Base-by-base conservation (phyloP, 2,888 invertebrate species). In the Clanis bilineata region DNA sequence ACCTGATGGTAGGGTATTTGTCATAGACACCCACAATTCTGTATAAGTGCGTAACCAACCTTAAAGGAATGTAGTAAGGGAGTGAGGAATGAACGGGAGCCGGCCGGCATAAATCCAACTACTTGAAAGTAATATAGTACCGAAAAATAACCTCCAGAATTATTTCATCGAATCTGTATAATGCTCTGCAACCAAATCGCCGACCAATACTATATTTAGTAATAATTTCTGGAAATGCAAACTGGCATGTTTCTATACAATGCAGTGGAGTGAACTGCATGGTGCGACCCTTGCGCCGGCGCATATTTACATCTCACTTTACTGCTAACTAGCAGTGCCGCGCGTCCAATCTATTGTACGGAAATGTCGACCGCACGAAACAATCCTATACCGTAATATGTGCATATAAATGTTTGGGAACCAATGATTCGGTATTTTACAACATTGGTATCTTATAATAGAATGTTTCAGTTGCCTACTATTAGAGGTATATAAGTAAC, bases 301-400 rank as follows among this genome's bases (percentile, higher is more conserved):
- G 75, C 78, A 80, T 80, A 82, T 76, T 84, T 80, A 81, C 83
- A 84, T 83, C 80, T 83, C 73, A 80, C 80, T 85, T 74, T 68
- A 69, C 73, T 73, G 76, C 77, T 81, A 84, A 86, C 86, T 85
- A 84, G 82, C 76, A 69, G 70, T 73, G 69, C 80, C 73, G 72
- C 78, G 74, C 79, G 73, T 63, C 79, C 80, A 72, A 81, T 82
- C 87, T 83, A 88, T 89, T 90, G 86, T 88, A 84, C 86, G 86
- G 90, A 90, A 90, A 90, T 90, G 84, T 86, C 81, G 82, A 66
- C 66, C 72, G 73, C 87, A 86, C 87, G 86, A 86, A 90, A 88
- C 88, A 85, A 90, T 90, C 78, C 84, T 82, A 80, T 83, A 86
- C 83, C 80, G 82, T 84, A 81, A 75, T 86, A 88, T 85, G 82